phyloP scores from a whole-genome alignment of 2,113 vertebrate genomes.

The zebrafish (Danio rerio) region GRCz12tu NC_133194.1:11505501-11506000 shows the following conservation, averaged over 20 bases:
- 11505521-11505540: neutral
- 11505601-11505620: neutral
- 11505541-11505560: neutral
- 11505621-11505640: too few species aligned
- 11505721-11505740: neutral
- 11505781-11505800: neutral
- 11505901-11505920: too few species aligned
- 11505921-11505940: too few species aligned
- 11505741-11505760: neutral
- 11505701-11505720: too few species aligned
- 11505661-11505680: neutral
- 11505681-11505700: too few species aligned
- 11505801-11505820: constrained; percentile 13
- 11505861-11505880: too few species aligned
- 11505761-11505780: neutral
- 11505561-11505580: neutral
- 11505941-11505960: too few species aligned
- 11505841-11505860: too few species aligned
- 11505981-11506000: too few species aligned
- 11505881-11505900: neutral
- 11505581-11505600: neutral
- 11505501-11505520: neutral
- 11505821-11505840: constrained; percentile 11
- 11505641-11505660: neutral
- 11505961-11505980: too few species aligned